A percentile compares a stretch with the other conserved stretches of the same genome.
Conservation (phyloP, 2,888 invertebrate species). For the Polydrusus tereticollis region DNA sequence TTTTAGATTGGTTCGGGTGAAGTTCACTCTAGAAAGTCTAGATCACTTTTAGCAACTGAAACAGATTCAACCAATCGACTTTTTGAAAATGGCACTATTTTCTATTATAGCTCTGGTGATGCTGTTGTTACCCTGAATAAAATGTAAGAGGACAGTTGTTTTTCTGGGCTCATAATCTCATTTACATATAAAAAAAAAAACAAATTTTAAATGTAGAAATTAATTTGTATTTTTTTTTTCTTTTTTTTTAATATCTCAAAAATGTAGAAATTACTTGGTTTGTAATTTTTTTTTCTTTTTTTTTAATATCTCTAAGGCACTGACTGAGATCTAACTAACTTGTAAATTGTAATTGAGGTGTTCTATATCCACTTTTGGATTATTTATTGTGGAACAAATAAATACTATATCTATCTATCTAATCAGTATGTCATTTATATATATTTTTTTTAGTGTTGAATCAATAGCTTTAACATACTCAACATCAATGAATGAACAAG, state of each 20-base stretch:
- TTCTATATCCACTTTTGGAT: no score
- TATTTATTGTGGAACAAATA: no score
- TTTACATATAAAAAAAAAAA: no score
- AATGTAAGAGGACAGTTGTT: slow-evolving; percentile 9
- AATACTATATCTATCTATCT: no score
- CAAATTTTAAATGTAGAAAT: no score
- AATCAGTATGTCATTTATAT: no score
- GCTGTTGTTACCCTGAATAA: background rate
- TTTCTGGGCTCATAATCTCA: background rate
- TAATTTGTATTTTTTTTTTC: no score
- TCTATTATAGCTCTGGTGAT: slow-evolving; percentile 41
- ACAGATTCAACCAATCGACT: slow-evolving; percentile 1
- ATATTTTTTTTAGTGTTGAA: slow-evolving; percentile 29
- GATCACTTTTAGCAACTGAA: slow-evolving; percentile 53
- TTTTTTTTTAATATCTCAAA: no score
- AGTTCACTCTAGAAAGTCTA: slow-evolving; percentile 54
- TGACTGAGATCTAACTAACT: no score
- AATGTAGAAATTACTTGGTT: no score
- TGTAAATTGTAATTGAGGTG: background rate
- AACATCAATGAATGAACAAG: background rate
- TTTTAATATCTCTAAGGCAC: no score
- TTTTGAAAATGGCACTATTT: slow-evolving; percentile 27
- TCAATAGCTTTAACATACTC: slow-evolving; percentile 30
- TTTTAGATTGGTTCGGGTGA: slow-evolving; percentile 60
- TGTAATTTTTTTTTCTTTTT: no score